Evolutionary conservation across 1,140 invertebrate species (phyloP).

Genomic region (Drosophila simulans): DNA sequence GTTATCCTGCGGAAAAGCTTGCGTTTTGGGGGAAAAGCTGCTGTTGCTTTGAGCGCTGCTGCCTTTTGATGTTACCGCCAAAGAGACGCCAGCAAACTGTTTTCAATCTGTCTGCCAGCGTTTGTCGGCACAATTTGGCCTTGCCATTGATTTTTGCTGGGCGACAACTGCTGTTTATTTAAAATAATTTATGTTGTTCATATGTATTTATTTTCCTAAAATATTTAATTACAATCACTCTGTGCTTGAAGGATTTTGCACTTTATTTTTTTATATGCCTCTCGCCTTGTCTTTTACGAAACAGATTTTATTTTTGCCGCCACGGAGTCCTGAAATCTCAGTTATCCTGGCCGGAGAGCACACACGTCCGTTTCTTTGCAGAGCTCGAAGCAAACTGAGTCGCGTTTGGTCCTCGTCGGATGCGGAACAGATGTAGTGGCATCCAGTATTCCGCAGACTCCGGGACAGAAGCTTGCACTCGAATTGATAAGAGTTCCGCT

Average conservation of each 20-base stretch:
- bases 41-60: constrained; percentile 12
- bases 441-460: constrained; percentile 26
- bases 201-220: too few relatives aligned
- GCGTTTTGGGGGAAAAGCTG: constrained; percentile 52
- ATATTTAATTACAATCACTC: not conserved
- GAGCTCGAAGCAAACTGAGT: constrained; percentile 67
- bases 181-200: too few relatives aligned
- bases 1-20: constrained; percentile 58
- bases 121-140: constrained; percentile 21
- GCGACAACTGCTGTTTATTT: constrained; percentile 20
- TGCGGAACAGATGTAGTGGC: constrained; percentile 40
- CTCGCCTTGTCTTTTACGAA: constrained; percentile 4
- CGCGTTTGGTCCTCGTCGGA: constrained; percentile 26
- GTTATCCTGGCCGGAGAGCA: constrained; percentile 18
- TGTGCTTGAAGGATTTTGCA: not conserved
- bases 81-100: constrained; percentile 43
- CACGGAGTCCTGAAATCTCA: constrained; percentile 21
- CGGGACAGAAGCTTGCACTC: constrained; percentile 50
- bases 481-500: constrained; percentile 58
- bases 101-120: constrained; percentile 20
- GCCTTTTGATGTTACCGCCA: constrained; percentile 60
- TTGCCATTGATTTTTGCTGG: constrained; percentile 49
- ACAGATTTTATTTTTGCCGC: constrained; percentile 37
- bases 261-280: not conserved
- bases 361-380: constrained; percentile 69